These are phyloP conservation scores for Nomada flava DNA, from an alignment of 2,888 invertebrate species.

Conservation along the genomic window DNA sequence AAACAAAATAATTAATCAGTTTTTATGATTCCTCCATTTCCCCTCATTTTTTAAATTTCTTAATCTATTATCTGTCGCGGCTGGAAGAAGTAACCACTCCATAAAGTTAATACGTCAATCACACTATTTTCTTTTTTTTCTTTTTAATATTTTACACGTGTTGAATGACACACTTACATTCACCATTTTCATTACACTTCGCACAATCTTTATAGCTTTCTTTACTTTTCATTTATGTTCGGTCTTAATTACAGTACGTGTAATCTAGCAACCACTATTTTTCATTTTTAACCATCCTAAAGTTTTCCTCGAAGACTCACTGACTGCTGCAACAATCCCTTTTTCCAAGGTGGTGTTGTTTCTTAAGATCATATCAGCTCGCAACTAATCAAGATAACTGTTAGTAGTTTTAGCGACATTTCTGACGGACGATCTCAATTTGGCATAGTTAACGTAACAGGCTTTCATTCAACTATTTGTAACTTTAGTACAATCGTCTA, in stretches of 20 bases:
- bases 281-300: slow-evolving; percentile 52
- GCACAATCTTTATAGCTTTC: slow-evolving; percentile 52
- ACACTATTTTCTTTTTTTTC: slow-evolving; percentile 61
- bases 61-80: slow-evolving; percentile 67
- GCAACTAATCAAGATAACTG: slow-evolving; percentile 40
- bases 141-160: slow-evolving; percentile 66
- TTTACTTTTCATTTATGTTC: slow-evolving; percentile 47
- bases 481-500: slow-evolving; percentile 62
- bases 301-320: slow-evolving; percentile 52
- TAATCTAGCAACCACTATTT: slow-evolving; percentile 54
- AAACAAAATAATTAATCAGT: slow-evolving; percentile 37
- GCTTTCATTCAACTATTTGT: slow-evolving; percentile 42
- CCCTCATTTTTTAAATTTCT: slow-evolving; percentile 46
- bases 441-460: slow-evolving; percentile 55
- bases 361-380: slow-evolving; percentile 51
- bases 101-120: slow-evolving; percentile 66
- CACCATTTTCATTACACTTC: slow-evolving; percentile 61
- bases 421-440: slow-evolving; percentile 57
- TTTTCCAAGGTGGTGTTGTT: slow-evolving; percentile 28
- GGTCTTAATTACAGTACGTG: slow-evolving; percentile 64
- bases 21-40: slow-evolving; percentile 58
- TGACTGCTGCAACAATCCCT: slow-evolving; percentile 41
- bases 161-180: slow-evolving; percentile 64
- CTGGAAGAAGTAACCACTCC: slow-evolving; percentile 73
- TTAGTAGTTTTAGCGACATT: slow-evolving; percentile 39